A percentile compares a stretch with the other conserved stretches of the same genome.
Evolutionary conservation across 2,113 vertebrate genomes (phyloP).

Genomic region (Gobio gobio): DNA sequence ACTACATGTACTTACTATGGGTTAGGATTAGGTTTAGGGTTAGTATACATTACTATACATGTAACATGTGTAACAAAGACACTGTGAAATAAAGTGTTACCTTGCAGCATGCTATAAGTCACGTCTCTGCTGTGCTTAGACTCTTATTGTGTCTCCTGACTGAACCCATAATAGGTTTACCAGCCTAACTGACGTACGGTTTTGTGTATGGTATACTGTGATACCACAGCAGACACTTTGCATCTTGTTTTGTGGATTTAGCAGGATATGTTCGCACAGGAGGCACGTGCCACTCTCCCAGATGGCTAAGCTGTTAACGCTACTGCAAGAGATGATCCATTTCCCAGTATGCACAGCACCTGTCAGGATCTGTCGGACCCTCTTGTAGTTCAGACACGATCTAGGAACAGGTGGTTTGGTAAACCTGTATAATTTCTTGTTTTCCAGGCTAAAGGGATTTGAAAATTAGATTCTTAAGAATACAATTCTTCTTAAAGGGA

Average conservation of each 20-base stretch:
- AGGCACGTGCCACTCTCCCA: slow-evolving; percentile 25
- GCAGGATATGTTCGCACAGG: slow-evolving; percentile 3
- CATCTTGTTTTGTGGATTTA: slow-evolving; percentile 27
- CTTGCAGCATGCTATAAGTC: background rate
- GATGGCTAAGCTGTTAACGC: slow-evolving; percentile 51
- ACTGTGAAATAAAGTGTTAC: background rate
- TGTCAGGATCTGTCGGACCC: slow-evolving; percentile 30
- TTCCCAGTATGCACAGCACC: slow-evolving; percentile 31
- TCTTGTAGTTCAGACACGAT: slow-evolving; percentile 5
- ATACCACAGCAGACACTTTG: slow-evolving; percentile 8
- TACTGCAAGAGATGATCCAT: slow-evolving; percentile 44
- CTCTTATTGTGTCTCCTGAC: slow-evolving; percentile 6
- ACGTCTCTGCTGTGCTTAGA: background rate
- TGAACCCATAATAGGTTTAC: slow-evolving; percentile 11
- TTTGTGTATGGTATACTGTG: slow-evolving; percentile 33
- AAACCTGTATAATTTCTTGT: slow-evolving; percentile 24
- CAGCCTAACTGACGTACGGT: background rate
- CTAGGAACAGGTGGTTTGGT: slow-evolving; percentile 19
- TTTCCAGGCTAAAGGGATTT: background rate
- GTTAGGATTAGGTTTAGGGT: too few species aligned
- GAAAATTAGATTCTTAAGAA: background rate
- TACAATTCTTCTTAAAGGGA: background rate
- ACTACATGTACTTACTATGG: too few species aligned
- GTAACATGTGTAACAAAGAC: too few species aligned
- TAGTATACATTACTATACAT: too few species aligned